Percentiles rank a stretch among this genome's conserved stretches.
Conservation (phyloP, 2,888 invertebrate genomes). For the Amphimallon solstitiale region DNA sequence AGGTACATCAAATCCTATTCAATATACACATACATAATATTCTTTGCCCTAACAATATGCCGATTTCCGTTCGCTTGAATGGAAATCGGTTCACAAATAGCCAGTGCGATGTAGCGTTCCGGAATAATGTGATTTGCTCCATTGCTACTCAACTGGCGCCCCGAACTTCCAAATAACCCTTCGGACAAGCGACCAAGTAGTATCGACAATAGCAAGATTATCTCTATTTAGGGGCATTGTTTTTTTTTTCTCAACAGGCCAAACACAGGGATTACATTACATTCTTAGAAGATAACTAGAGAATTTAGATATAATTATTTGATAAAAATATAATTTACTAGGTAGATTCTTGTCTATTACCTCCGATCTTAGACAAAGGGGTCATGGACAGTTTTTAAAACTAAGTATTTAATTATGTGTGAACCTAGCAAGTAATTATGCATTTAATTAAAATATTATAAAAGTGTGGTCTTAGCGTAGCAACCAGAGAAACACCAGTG, state of each 20-base stretch:
- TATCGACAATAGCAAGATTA: conserved; percentile 1
- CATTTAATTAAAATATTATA: too few species aligned
- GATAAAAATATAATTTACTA: neutral
- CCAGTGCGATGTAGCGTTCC: conserved; percentile 36
- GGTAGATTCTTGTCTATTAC: neutral
- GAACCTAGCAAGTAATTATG: too few species aligned
- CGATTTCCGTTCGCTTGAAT: too few species aligned
- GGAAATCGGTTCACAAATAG: too few species aligned
- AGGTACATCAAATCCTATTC: too few species aligned
- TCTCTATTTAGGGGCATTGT: conserved; percentile 3
- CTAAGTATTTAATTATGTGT: too few species aligned
- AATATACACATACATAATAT: too few species aligned
- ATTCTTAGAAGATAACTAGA: neutral
- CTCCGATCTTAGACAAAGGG: neutral
- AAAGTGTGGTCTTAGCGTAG: too few species aligned
- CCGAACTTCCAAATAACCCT: neutral
- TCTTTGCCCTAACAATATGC: too few species aligned
- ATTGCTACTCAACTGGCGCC: conserved; percentile 20
- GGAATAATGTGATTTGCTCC: conserved; percentile 47
- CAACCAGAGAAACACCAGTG: too few species aligned
- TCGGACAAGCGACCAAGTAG: neutral
- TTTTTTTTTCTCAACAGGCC: conserved; percentile 5
- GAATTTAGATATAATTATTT: conserved; percentile 5
- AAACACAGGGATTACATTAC: neutral
- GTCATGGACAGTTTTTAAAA: neutral